phyloP scores from a whole-genome alignment of 2,113 vertebrate species.

The Haplochromis vanheusdeni region DNA sequence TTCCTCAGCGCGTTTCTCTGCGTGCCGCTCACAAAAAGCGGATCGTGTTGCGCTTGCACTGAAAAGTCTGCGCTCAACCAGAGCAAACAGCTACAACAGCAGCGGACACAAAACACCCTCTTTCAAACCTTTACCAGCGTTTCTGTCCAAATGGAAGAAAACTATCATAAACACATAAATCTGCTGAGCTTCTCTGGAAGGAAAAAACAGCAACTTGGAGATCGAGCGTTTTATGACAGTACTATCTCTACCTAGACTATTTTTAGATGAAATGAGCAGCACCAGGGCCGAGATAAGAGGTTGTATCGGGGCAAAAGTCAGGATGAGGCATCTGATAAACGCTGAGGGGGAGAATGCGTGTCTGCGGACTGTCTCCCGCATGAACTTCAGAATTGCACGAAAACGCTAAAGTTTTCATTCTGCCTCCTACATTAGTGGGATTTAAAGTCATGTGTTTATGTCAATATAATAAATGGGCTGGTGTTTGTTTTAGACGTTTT shows the following conservation, averaged over 20 bases:
- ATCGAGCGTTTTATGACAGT: not conserved
- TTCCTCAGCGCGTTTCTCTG: conserved; percentile 1
- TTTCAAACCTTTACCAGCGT: not conserved
- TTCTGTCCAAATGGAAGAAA: not conserved
- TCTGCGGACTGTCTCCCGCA: not conserved
- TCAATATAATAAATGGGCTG: not conserved
- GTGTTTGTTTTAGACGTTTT: not conserved
- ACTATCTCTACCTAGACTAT: not conserved
- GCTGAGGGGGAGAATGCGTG: not conserved
- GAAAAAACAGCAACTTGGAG: not conserved
- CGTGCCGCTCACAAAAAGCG: not conserved
- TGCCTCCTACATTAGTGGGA: not conserved
- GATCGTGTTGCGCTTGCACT: not conserved
- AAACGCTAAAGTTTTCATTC: not conserved
- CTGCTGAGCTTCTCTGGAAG: not conserved
- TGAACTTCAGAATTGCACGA: not conserved
- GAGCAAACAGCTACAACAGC: not conserved
- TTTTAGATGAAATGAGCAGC: not conserved
- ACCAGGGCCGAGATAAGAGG: not conserved
- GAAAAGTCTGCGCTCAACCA: not conserved
- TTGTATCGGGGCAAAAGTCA: not conserved
- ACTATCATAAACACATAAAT: not conserved
- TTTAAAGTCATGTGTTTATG: not conserved
- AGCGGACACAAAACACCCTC: not conserved
- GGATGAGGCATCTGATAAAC: not conserved